Percentiles rank a stretch among this genome's conserved stretches.
phyloP scores from a whole-genome alignment of 2,113 vertebrate species.

The Oryzias woworae region DNA sequence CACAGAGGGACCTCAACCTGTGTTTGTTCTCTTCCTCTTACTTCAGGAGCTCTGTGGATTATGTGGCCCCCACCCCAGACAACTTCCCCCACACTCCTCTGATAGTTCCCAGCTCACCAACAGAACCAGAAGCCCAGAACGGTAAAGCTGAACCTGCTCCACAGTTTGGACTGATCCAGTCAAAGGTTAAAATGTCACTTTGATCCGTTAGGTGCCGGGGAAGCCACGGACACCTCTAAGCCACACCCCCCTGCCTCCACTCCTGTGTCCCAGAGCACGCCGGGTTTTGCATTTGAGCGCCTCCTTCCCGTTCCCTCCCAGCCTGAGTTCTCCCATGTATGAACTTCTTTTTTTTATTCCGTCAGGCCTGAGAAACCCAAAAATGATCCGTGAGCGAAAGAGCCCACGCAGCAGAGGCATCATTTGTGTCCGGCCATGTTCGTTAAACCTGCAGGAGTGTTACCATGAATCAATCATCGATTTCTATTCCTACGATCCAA shows the following conservation, averaged over 20 bases:
- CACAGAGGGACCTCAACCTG: neutral
- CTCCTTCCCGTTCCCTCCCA: conserved; percentile 84
- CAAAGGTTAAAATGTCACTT: neutral
- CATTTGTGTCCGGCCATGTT: no score
- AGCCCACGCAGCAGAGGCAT: no score
- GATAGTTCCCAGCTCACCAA: conserved; percentile 89
- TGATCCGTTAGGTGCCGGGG: conserved; percentile 57
- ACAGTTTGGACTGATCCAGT: neutral
- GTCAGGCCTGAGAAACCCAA: no score
- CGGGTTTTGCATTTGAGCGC: conserved; percentile 74
- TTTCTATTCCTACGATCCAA: no score
- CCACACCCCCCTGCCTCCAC: conserved; percentile 79
- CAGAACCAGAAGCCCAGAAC: conserved; percentile 75
- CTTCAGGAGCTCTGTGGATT: conserved; percentile 82
- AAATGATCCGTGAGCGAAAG: no score
- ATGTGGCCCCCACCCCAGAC: conserved; percentile 79
- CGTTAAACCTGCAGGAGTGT: no score
- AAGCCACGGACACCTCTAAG: conserved; percentile 76
- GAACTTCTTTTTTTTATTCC: conserved; percentile 35
- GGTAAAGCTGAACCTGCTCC: conserved; percentile 58
- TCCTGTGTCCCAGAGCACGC: conserved; percentile 82
- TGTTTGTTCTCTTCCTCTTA: neutral
- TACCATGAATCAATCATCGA: no score
- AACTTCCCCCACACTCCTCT: conserved; percentile 76
- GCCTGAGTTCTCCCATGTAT: conserved; percentile 93